phyloP scores from a whole-genome alignment of 2,113 vertebrate genomes.

The Rhinolophus ferrumequinum region DNA sequence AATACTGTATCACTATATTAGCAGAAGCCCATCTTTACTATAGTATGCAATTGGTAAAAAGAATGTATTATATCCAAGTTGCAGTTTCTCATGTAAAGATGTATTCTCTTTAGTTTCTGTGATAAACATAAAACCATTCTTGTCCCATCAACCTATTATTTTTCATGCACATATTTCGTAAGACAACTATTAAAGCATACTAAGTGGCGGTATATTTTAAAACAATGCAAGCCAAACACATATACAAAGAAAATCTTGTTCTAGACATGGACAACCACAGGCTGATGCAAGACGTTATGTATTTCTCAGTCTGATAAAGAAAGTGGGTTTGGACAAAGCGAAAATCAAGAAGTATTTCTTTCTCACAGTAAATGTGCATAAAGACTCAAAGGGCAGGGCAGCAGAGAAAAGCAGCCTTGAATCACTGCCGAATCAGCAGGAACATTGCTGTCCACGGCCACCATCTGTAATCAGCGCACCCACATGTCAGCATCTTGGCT shows the following conservation, averaged over 20 bases:
- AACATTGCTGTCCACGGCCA: slow-evolving; percentile 42
- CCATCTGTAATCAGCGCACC: slow-evolving; percentile 59
- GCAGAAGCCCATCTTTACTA: slow-evolving; percentile 38
- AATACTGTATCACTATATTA: slow-evolving; percentile 18
- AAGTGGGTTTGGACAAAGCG: slow-evolving; percentile 43
- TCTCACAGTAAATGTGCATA: slow-evolving; percentile 61
- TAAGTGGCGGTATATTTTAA: not conserved
- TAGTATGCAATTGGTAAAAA: not conserved
- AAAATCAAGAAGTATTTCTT: slow-evolving; percentile 62
- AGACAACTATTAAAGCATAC: not conserved
- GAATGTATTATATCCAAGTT: slow-evolving; percentile 36
- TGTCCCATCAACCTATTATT: not conserved
- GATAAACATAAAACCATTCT: slow-evolving; percentile 55
- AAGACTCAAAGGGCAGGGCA: slow-evolving; percentile 66
- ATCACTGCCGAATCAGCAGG: slow-evolving; percentile 62
- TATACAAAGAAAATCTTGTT: not conserved
- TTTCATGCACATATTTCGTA: not conserved
- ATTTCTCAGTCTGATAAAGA: slow-evolving; percentile 44
- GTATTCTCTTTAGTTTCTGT: not conserved
- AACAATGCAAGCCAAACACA: not conserved
- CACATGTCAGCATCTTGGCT: slow-evolving; percentile 65
- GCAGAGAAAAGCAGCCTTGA: slow-evolving; percentile 70
- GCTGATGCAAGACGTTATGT: not conserved
- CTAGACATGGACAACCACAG: not conserved
- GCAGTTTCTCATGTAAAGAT: slow-evolving; percentile 21